Conservation (phyloP, 1,140 invertebrate genomes). For the roundworm (Caenorhabditis elegans) region DNA sequence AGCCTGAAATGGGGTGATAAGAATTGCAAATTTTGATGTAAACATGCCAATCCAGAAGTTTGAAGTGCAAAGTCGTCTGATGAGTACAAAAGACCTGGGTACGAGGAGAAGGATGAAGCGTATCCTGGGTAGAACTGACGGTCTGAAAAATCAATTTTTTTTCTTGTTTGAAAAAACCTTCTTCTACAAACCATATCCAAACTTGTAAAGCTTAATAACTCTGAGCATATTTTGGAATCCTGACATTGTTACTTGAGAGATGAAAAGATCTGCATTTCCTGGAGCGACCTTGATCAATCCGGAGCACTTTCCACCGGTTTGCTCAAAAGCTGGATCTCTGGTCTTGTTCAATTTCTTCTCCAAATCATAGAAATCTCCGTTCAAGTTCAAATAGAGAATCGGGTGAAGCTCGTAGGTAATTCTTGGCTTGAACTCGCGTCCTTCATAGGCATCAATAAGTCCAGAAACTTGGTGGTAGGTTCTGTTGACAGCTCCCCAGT, state of each 20-base stretch:
- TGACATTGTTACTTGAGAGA: constrained; percentile 75
- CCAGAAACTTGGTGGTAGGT: constrained; percentile 70
- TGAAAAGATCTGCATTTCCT: constrained; percentile 70
- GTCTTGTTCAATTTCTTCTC: constrained; percentile 68
- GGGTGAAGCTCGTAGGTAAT: constrained; percentile 53
- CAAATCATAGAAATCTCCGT: constrained; percentile 78
- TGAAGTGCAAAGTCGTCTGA: constrained; percentile 82
- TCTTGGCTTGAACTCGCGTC: constrained; percentile 43
- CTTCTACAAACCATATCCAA: constrained; percentile 72
- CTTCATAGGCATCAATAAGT: constrained; percentile 69
- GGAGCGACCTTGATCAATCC: constrained; percentile 72
- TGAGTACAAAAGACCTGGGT: constrained; percentile 81
- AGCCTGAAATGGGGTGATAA: constrained; percentile 41
- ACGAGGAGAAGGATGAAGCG: constrained; percentile 78
- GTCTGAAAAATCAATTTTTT: constrained; percentile 37
- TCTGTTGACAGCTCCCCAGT: constrained; percentile 67
- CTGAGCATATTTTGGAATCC: constrained; percentile 83
- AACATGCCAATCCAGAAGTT: constrained; percentile 71
- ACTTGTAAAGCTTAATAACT: constrained; percentile 84
- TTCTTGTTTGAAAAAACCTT: neutral
- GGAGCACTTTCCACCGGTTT: constrained; percentile 70
- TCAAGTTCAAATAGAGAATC: constrained; percentile 73
- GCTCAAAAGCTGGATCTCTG: constrained; percentile 53
- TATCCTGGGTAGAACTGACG: constrained; percentile 71
- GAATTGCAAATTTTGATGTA: neutral